Conservation (phyloP, 2,888 invertebrate species). For the Shargacucullia verbasci region DNA sequence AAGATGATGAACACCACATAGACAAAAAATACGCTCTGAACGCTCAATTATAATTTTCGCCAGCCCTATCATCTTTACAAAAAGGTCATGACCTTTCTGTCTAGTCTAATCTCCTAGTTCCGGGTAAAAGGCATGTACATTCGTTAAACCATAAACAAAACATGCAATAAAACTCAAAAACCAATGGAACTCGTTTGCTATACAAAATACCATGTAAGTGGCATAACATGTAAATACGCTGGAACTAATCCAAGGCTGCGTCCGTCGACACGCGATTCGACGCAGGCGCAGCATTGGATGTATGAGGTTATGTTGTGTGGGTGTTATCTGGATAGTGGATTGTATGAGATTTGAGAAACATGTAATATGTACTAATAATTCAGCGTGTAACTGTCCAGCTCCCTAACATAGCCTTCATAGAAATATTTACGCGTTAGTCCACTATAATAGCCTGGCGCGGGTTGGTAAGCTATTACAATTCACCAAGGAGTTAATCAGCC, state of each 20-base stretch:
- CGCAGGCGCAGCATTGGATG: constrained; percentile 15
- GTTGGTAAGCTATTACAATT: too few relatives aligned
- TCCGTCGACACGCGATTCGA: constrained; percentile 32
- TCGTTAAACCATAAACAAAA: constrained; percentile 24
- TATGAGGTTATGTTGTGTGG: neutral
- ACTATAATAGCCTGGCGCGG: too few relatives aligned
- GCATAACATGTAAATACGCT: constrained; percentile 45
- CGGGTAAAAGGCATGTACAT: constrained; percentile 26
- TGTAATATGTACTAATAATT: too few relatives aligned
- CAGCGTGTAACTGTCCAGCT: too few relatives aligned
- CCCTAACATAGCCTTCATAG: too few relatives aligned
- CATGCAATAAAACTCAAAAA: constrained; percentile 34
- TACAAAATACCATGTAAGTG: constrained; percentile 42
- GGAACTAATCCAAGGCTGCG: constrained; percentile 51
- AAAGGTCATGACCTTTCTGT: constrained; percentile 28
- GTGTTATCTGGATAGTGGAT: neutral
- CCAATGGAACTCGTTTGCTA: constrained; percentile 31
- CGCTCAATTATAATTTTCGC: too few relatives aligned
- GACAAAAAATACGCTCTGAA: too few relatives aligned
- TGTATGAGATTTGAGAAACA: too few relatives aligned
- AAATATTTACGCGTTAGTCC: too few relatives aligned
- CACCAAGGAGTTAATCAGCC: too few relatives aligned
- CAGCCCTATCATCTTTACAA: too few relatives aligned
- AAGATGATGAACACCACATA: too few relatives aligned
- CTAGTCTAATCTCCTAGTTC: constrained; percentile 22